These are phyloP conservation scores for Sinocyclocheilus grahami DNA, from an alignment of 2,113 vertebrate species.

Conservation along the genomic window DNA sequence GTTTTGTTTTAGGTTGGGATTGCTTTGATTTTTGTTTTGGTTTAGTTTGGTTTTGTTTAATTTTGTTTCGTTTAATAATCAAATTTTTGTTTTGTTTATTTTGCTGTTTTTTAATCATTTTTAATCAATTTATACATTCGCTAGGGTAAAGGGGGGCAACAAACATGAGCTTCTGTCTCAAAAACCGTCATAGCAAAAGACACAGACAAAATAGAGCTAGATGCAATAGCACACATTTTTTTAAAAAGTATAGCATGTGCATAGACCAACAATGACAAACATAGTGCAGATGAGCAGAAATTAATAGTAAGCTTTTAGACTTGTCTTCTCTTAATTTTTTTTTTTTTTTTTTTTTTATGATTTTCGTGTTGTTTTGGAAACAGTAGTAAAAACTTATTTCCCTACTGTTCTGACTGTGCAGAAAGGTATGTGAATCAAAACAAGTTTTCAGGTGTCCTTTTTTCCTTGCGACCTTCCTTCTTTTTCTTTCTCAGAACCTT, in stretches of 20 bases:
- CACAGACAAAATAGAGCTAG: background rate
- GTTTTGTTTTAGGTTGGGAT: no score
- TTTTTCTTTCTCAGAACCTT: slow-evolving; percentile 3
- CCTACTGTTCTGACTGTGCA: background rate
- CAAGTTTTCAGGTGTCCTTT: background rate
- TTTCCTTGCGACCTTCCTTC: background rate
- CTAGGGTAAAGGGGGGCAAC: background rate
- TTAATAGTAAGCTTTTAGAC: no score
- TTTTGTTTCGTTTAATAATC: no score
- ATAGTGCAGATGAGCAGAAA: background rate
- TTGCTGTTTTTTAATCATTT: no score
- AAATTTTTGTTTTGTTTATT: no score
- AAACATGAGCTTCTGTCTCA: background rate
- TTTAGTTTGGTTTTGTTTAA: no score
- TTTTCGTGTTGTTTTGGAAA: background rate
- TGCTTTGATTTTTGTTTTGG: no score
- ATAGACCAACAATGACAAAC: background rate
- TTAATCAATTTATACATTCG: background rate
- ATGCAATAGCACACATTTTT: background rate
- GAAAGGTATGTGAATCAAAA: background rate
- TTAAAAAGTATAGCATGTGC: no score
- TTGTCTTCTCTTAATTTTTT: no score
- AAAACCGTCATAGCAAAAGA: background rate
- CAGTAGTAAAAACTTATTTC: background rate
- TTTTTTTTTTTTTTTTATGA: background rate